Percentiles rank a stretch among this genome's conserved stretches.
phyloP scores from a whole-genome alignment of 2,797 vertebrate genomes.

The Potorous gilbertii region DNA sequence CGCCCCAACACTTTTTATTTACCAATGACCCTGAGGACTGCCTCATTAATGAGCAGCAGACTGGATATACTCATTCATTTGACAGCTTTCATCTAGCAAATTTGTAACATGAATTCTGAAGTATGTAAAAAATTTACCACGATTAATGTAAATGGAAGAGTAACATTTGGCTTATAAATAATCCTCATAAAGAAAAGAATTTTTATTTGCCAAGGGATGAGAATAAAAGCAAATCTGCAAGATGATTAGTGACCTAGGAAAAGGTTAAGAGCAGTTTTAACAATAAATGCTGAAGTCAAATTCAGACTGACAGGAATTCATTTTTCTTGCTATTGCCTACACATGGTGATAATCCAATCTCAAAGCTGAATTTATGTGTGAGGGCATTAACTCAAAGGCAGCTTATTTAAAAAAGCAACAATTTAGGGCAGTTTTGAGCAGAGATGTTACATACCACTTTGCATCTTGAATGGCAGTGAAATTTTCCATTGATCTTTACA shows the following conservation, averaged over 20 bases:
- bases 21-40: not conserved
- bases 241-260: conserved; percentile 75
- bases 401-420: conserved; percentile 74
- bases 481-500: conserved; percentile 76
- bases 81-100: conserved; percentile 60
- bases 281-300: conserved; percentile 79
- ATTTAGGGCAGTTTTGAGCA: conserved; percentile 76
- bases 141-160: conserved; percentile 61
- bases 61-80: conserved; percentile 11
- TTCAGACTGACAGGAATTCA: conserved; percentile 78
- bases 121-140: conserved; percentile 75
- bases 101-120: conserved; percentile 41
- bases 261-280: conserved; percentile 79
- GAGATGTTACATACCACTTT: conserved; percentile 74
- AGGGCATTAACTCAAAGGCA: conserved; percentile 77
- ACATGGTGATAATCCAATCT: conserved; percentile 78
- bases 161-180: conserved; percentile 71
- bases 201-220: conserved; percentile 61
- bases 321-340: conserved; percentile 72
- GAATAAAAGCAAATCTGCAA: conserved; percentile 68
- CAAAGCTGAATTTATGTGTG: conserved; percentile 66
- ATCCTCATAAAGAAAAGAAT: conserved; percentile 65
- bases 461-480: conserved; percentile 70
- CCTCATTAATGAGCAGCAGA: conserved; percentile 33
- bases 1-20: not conserved